Percentiles rank a stretch among this genome's conserved stretches.
phyloP scores from a whole-genome alignment of 30 jellyfish, hydroid and myxozoan species.

The Morbakka virulenta region DNA sequence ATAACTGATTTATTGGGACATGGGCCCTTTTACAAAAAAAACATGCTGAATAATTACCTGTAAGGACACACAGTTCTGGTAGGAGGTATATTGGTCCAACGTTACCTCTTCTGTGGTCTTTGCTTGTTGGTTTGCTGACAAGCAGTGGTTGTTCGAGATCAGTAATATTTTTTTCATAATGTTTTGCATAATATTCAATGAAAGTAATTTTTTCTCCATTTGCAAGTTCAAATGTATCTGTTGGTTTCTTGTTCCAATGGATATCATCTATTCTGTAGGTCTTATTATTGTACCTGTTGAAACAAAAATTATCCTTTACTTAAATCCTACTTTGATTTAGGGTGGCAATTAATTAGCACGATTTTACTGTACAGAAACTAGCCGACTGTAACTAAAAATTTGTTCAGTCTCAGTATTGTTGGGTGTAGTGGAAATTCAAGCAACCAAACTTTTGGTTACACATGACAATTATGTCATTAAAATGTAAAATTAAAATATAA shows the following conservation, averaged over 20 bases:
- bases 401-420: too few relatives aligned
- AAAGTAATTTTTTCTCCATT: constrained; percentile 54
- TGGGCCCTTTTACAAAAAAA: not conserved
- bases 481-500: too few relatives aligned
- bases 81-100: constrained; percentile 54
- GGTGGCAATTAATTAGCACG: too few relatives aligned
- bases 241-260: constrained; percentile 67
- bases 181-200: constrained; percentile 53
- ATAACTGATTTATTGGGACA: not conserved
- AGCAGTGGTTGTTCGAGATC: constrained; percentile 84
- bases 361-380: too few relatives aligned
- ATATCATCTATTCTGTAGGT: constrained; percentile 93
- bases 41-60: constrained; percentile 37
- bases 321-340: too few relatives aligned
- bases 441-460: too few relatives aligned
- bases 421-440: too few relatives aligned
- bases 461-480: too few relatives aligned
- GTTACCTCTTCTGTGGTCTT: constrained; percentile 81
- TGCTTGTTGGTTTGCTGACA: constrained; percentile 77
- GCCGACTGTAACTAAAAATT: too few relatives aligned
- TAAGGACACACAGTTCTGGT: constrained; percentile 81
- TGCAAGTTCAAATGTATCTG: constrained; percentile 46
- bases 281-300: constrained; percentile 74
- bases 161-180: constrained; percentile 36
- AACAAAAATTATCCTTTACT: not conserved